Percentiles rank a stretch among this genome's conserved stretches.
phyloP scores from a whole-genome alignment of 2,113 vertebrate genomes.

The Lipophrys pholis region DNA sequence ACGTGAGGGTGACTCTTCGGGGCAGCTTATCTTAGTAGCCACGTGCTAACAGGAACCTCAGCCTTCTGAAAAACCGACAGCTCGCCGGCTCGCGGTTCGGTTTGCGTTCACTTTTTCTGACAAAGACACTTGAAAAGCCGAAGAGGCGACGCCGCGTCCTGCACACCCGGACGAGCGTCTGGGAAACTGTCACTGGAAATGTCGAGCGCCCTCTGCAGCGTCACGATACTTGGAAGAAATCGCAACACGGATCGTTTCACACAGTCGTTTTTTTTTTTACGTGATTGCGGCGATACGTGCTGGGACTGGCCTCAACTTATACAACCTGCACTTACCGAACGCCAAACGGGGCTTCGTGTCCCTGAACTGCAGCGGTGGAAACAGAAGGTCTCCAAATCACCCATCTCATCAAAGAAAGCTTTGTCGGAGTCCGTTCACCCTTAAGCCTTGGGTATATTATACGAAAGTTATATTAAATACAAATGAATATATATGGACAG shows the following conservation, averaged over 20 bases:
- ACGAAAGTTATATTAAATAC: constrained; percentile 69
- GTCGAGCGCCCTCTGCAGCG: no score
- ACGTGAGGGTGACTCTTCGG: constrained; percentile 8
- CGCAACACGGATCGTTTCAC: no score
- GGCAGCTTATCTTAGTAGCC: constrained; percentile 39
- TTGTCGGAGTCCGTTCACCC: constrained; percentile 69
- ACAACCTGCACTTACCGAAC: constrained; percentile 65
- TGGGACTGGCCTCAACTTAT: constrained; percentile 57
- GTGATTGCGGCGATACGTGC: background rate
- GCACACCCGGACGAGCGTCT: no score
- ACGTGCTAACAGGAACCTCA: constrained; percentile 42
- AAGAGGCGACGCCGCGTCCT: no score
- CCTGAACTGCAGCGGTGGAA: constrained; percentile 61
- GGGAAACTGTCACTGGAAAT: no score
- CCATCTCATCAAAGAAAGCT: constrained; percentile 64
- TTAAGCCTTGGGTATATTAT: constrained; percentile 73
- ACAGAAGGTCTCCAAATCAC: constrained; percentile 37
- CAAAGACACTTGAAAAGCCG: no score
- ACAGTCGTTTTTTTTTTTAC: no score
- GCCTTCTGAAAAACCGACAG: constrained; percentile 20
- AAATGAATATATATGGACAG: constrained; percentile 47
- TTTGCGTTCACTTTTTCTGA: background rate
- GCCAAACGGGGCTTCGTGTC: constrained; percentile 69
- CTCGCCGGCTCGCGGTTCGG: background rate
- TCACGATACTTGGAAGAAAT: no score